These are phyloP conservation scores for Astropecten irregularis DNA, from an alignment of 53 echinoderm and acorn worm genomes.

Conservation along the genomic window DNA sequence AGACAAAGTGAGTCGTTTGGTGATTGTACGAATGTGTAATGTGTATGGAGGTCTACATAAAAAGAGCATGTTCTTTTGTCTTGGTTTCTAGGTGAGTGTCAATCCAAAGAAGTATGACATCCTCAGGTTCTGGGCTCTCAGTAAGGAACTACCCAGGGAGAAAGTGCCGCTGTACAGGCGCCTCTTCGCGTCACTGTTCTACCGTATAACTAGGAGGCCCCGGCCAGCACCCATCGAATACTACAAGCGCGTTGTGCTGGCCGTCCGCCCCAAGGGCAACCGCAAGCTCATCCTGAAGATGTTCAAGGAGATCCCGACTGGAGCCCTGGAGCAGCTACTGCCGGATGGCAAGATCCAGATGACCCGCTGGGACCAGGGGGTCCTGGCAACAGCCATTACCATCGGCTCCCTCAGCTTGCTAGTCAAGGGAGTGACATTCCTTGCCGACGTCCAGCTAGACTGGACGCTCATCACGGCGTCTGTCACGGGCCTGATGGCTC, in stretches of 20 bases:
- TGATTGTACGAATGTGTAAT: too few relatives aligned
- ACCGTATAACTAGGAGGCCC: constrained; percentile 69
- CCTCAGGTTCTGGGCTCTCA: constrained; percentile 92
- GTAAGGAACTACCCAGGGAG: constrained; percentile 79
- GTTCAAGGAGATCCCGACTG: constrained; percentile 96
- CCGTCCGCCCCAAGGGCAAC: constrained; percentile 88
- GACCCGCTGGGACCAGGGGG: constrained; percentile 85
- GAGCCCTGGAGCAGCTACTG: constrained; percentile 89
- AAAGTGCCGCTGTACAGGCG: constrained; percentile 73
- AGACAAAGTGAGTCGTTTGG: too few relatives aligned
- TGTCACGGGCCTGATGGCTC: constrained; percentile 74
- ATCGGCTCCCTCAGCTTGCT: constrained; percentile 81
- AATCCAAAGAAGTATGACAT: constrained; percentile 89
- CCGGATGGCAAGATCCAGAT: constrained; percentile 97
- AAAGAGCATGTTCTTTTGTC: too few relatives aligned
- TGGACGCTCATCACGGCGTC: constrained; percentile 89
- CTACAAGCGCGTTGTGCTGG: constrained; percentile 94
- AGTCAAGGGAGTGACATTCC: constrained; percentile 74
- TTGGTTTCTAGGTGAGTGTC: constrained; percentile 98
- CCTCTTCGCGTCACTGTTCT: constrained; percentile 61
- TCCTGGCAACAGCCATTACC: constrained; percentile 69
- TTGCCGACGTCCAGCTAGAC: constrained; percentile 85
- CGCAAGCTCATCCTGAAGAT: constrained; percentile 93
- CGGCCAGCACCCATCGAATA: constrained; percentile 84
- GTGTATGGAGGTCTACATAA: too few relatives aligned